phyloP scores from a whole-genome alignment of 2,113 vertebrate species.

The Riparia riparia region DNA sequence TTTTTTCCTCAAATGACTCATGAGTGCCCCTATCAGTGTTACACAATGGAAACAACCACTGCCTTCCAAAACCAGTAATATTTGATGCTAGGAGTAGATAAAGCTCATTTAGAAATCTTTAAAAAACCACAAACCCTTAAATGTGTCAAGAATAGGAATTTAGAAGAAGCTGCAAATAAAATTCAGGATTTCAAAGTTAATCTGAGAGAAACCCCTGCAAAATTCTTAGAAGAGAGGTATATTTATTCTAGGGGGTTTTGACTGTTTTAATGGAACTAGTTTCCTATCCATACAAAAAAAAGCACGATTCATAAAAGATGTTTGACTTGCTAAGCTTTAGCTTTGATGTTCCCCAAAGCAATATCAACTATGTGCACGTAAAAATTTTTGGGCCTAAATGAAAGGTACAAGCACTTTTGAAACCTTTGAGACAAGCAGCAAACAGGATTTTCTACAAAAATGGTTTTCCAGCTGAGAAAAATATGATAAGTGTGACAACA shows the following conservation, averaged over 20 bases:
- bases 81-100: neutral
- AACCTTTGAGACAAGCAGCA: neutral
- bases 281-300: slow-evolving; percentile 21
- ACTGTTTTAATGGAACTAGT: neutral
- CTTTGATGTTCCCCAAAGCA: slow-evolving; percentile 19
- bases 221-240: neutral
- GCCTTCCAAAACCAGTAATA: neutral
- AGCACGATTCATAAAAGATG: neutral
- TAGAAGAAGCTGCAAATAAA: neutral
- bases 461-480: slow-evolving; percentile 31
- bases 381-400: neutral
- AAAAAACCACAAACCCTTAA: neutral
- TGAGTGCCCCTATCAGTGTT: neutral
- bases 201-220: neutral
- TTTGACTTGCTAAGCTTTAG: slow-evolving; percentile 1
- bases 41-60: neutral
- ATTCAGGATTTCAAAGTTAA: neutral
- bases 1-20: neutral
- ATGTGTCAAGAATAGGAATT: neutral
- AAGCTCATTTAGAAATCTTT: neutral
- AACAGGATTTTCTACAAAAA: slow-evolving; percentile 19
- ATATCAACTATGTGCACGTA: neutral
- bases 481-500: neutral
- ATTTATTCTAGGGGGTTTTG: neutral
- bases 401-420: slow-evolving; percentile 5